phyloP scores from a whole-genome alignment of 2,113 vertebrate species.

The Nothoprocta perdicaria region DNA sequence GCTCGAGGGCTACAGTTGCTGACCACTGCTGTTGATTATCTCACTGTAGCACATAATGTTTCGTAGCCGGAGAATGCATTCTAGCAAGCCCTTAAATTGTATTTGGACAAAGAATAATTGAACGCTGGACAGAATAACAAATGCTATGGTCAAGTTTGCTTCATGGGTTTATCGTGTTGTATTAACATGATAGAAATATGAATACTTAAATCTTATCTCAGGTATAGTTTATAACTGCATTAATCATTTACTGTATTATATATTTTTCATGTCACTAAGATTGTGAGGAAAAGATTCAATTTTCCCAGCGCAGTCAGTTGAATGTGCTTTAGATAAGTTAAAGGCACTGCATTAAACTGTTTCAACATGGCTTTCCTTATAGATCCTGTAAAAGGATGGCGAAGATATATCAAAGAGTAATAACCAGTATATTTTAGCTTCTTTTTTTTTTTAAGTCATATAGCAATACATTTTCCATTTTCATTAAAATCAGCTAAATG shows the following conservation, averaged over 20 bases:
- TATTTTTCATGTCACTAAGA: constrained; percentile 95
- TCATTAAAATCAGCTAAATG: constrained; percentile 76
- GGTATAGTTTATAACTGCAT: constrained; percentile 95
- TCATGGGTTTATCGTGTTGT: constrained; percentile 90
- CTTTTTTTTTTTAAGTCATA: constrained; percentile 49
- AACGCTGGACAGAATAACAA: constrained; percentile 83
- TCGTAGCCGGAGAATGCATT: constrained; percentile 66
- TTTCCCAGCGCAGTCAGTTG: constrained; percentile 82
- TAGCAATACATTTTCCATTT: constrained; percentile 55
- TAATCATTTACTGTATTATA: constrained; percentile 93
- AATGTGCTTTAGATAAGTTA: constrained; percentile 83
- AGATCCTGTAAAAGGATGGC: constrained; percentile 72
- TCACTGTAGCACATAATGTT: constrained; percentile 75
- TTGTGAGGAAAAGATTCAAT: constrained; percentile 87
- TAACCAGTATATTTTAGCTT: constrained; percentile 66
- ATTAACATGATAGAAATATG: constrained; percentile 98
- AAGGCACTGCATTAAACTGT: constrained; percentile 80
- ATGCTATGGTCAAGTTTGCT: constrained; percentile 84
- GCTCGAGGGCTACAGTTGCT: constrained; percentile 41
- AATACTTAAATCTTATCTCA: constrained; percentile 97
- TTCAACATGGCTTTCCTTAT: constrained; percentile 71
- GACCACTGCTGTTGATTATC: constrained; percentile 79
- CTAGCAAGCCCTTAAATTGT: constrained; percentile 79
- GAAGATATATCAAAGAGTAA: constrained; percentile 74
- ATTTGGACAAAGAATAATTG: constrained; percentile 89